Base-by-base conservation (phyloP, 2,797 vertebrate genomes). In the Rousettus madagascariensis region DNA sequence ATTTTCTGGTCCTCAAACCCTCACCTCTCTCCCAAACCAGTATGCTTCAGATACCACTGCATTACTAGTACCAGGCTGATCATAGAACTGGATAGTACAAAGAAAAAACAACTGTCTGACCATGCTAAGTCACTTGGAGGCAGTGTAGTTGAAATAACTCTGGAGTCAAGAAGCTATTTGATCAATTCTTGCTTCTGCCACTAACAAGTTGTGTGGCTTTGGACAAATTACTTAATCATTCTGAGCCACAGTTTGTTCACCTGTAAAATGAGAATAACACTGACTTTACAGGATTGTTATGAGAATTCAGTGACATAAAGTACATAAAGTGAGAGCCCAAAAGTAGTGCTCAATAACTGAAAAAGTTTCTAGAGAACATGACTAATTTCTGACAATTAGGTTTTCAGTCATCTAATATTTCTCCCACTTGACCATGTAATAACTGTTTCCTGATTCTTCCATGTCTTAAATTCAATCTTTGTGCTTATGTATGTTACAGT, bases 261-360 rank as follows among this genome's bases (percentile, higher is more conserved):
- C 51, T 90, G 10, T 84, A 95, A 92, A 91, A 84, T 41, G 38
- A 93, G 63, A 91, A 87, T 38, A 84, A 69, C n/a, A 75, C 61
- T 41, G 10, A 84, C 12, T 51, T 85, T 55, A 88, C 10, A 92
- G 36, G 43, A 85, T 90, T 92, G 46, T 84, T 90, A 57, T 51
- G 36, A 92, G 33, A 90, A 80, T 87, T 69, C 22, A 77, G 0
- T 84, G 49, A 84, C 55, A 69, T 69, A 79, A 75, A 90, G 22
- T n/a, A 72, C 33, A 75, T 55, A 88, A 63, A 89, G 6, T 82
- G 13, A 93, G 69, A 71, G 61, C 10, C 61, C 20, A 86, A 66
- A 97, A 28, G 85, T 95, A 41, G 68, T 75, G 38, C 9, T 90
- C 41, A 94, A 74, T 3, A 95, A 90, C n/a, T 92, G 49, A 71